These are phyloP conservation scores for Taeniopygia guttata DNA, from an alignment of 2,797 vertebrate species.

Conservation along the genomic window DNA sequence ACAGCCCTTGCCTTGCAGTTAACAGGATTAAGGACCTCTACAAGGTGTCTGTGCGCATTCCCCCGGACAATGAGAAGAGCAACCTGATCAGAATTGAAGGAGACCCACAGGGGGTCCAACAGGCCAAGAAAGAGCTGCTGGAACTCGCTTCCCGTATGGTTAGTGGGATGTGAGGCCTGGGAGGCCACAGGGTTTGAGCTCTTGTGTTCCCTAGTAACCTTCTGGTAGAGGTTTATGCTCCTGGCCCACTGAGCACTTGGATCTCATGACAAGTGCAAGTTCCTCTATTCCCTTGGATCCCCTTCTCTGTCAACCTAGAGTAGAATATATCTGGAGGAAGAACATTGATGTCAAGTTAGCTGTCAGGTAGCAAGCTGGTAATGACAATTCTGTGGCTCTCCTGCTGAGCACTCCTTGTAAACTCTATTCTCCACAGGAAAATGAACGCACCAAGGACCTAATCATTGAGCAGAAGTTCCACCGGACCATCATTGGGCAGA, in stretches of 20 bases:
- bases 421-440: slow-evolving; percentile 80
- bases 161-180: slow-evolving; percentile 20
- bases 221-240: not conserved
- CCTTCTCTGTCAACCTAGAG: not conserved
- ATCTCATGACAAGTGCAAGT: not conserved
- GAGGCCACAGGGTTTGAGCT: not conserved
- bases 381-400: not conserved
- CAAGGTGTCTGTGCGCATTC: slow-evolving; percentile 98
- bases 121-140: slow-evolving; percentile 97
- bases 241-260: not conserved
- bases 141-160: slow-evolving; percentile 98
- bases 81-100: slow-evolving; percentile 97
- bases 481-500: slow-evolving; percentile 98
- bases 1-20: slow-evolving; percentile 75
- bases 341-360: not conserved
- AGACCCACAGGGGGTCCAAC: slow-evolving; percentile 96
- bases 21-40: slow-evolving; percentile 98
- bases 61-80: slow-evolving; percentile 97
- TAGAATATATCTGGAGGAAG: not conserved
- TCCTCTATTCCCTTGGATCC: not conserved
- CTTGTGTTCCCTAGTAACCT: not conserved
- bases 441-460: slow-evolving; percentile 99
- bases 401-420: not conserved
- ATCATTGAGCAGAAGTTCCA: slow-evolving; percentile 99
- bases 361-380: not conserved